Base-by-base conservation (phyloP, 2,113 vertebrate genomes). In the Phaethornis superciliosus region DNA sequence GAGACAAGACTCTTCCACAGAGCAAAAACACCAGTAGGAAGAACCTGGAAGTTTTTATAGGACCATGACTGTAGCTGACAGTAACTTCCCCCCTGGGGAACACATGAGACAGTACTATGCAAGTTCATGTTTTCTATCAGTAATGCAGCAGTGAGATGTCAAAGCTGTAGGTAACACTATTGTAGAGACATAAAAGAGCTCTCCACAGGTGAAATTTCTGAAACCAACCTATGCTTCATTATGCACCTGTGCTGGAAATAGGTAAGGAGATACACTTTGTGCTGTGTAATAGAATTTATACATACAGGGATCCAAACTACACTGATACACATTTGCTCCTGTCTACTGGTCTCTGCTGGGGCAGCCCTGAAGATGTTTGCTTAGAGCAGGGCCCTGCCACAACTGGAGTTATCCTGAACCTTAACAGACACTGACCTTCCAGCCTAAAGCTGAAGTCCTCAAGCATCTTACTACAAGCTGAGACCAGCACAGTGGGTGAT, bases 381-480 rank as follows among this genome's bases (percentile, higher is more conserved):
- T 88, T 42, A 49, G 85, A 78, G 44, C 84, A 89, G 62, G 60
- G 17, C 2, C 6, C 44, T 77, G 69, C 83, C 52, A 77, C 52
- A 32, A 14, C 28, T 27, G 21, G 44, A 52, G 44, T 75, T 86
- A 69, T 63, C 52, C 52, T 35, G 30, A 95, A 37, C 30, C 10
- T 33, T 15, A 69, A 32, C 59, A 89, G 68, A 33, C 47, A 22
- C 56, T 11, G 47, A 86, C 74, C 85, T 88, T 85, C 59, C 62
- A 94, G 76, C 28, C 81, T 60, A 84, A 81, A 86, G 35, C 63
- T 63, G 13, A 35, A 71, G 46, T 94, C 83, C 80, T 74, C 62
- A 52, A 90, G 76, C 76, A 80, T 86, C 76, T 81, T 67, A 64
- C 90, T 75, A 24, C 64, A 56, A 78, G 46, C 54, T 46, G 44